Base-by-base conservation (phyloP, 2,888 invertebrate genomes). In the Julus scanicus region DNA sequence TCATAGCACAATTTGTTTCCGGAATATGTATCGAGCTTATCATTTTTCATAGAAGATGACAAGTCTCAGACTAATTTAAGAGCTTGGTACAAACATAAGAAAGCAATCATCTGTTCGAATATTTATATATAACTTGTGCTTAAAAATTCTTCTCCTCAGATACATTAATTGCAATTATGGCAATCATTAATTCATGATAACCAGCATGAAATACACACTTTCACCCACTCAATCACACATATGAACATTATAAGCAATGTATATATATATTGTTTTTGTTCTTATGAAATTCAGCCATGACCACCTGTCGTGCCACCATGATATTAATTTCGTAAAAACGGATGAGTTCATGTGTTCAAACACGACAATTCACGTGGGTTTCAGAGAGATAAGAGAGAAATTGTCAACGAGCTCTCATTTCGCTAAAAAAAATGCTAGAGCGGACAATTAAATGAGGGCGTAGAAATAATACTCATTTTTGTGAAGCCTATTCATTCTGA, bases 251-350 rank as follows among this genome's bases (percentile, higher is more conserved):
- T 29, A 29, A n/a, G n/a, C n/a, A n/a, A n/a, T n/a, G n/a, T 3
- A 29, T 29, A 29, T 20, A 2, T n/a, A 71, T 29, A 29, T 39
- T 84, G 13, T 83, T 84, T 48, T 84, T 84, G 29, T 84, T 44
- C 39, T 84, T 17, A 40, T 84, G 48, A 5, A 84, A 40, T 84
- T 40, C 6, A 40, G 48, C 13, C 13, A 20, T 48, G 84, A 84
- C 84, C 84, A 84, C 84, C 84, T 84, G 84, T 84, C 84, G 84
- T 84, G 44, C 40, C 84, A 84, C 40, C 84, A 40, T 71, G 71
- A 71, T 29, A 71, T 71, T 71, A 71, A 71, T 71, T 29, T 20
- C 20, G n/a, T n/a, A 71, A 63, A 71, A 29, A 71, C 29, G 71
- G 71, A 71, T 29, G 71, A 29, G 29, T 29, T 71, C 29, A 71